These are phyloP conservation scores for Eriocheir sinensis DNA, from an alignment of 1,140 invertebrate genomes.

Conservation along the genomic window DNA sequence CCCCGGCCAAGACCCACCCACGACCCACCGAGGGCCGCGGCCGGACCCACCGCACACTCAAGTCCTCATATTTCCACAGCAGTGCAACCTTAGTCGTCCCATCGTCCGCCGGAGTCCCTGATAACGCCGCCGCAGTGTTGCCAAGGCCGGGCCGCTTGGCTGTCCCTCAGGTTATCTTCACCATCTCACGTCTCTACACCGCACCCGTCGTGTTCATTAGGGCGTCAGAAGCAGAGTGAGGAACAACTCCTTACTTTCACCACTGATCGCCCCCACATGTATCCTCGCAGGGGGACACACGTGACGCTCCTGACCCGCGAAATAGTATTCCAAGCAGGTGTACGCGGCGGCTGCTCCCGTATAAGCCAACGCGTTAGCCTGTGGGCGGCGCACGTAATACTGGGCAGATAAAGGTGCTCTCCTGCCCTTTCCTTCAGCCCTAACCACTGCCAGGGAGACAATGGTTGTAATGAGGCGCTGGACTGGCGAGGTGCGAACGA, in stretches of 20 bases:
- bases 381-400: slow-evolving; percentile 47
- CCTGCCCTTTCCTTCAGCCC: neutral
- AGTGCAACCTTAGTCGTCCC: slow-evolving; percentile 74
- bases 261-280: slow-evolving; percentile 26
- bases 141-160: slow-evolving; percentile 36
- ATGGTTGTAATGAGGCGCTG: slow-evolving; percentile 48
- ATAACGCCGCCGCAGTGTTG: slow-evolving; percentile 65
- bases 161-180: slow-evolving; percentile 56
- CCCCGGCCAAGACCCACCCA: neutral
- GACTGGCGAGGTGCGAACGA: slow-evolving; percentile 36
- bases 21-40: slow-evolving; percentile 51
- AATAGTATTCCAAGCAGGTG: neutral
- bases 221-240: slow-evolving; percentile 25
- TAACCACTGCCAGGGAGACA: neutral
- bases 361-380: slow-evolving; percentile 55
- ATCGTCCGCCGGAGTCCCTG: slow-evolving; percentile 57
- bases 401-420: slow-evolving; percentile 49
- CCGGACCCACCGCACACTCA: slow-evolving; percentile 71
- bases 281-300: neutral
- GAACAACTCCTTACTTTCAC: slow-evolving; percentile 33
- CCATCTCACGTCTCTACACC: slow-evolving; percentile 58
- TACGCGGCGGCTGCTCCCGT: neutral
- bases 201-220: slow-evolving; percentile 41
- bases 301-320: neutral
- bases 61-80: slow-evolving; percentile 76